phyloP scores from a whole-genome alignment of 1,140 invertebrate genomes.

The Aradophagus sp. region DNA sequence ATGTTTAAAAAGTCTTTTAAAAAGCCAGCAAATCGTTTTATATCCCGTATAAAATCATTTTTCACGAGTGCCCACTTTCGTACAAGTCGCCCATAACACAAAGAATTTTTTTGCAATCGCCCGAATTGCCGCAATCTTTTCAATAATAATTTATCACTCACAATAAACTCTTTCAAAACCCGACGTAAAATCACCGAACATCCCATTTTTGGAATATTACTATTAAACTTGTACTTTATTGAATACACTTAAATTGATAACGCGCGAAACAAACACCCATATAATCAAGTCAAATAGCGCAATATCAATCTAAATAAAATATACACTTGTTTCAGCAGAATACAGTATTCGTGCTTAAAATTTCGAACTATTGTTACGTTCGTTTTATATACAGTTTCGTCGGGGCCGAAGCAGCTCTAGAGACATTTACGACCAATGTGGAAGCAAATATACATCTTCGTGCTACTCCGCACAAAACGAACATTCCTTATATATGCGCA shows the following conservation, averaged over 20 bases:
- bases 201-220: conserved; percentile 41
- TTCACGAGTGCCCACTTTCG: not conserved
- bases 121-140: conserved; percentile 26
- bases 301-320: conserved; percentile 51
- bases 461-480: conserved; percentile 53
- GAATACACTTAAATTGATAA: conserved; percentile 35
- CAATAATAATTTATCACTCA: conserved; percentile 32
- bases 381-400: conserved; percentile 56
- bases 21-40: conserved; percentile 6
- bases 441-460: conserved; percentile 56
- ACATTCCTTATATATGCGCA: conserved; percentile 56
- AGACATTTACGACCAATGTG: conserved; percentile 58
- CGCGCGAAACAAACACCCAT: conserved; percentile 40
- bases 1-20: not conserved
- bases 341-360: conserved; percentile 50
- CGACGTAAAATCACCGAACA: conserved; percentile 36
- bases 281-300: conserved; percentile 43
- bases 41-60: conserved; percentile 9
- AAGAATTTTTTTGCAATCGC: conserved; percentile 20
- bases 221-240: conserved; percentile 41
- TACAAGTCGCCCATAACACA: not conserved
- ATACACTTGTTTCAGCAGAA: conserved; percentile 49
- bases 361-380: conserved; percentile 53
- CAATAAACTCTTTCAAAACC: conserved; percentile 26
- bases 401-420: conserved; percentile 47